Percentiles rank a stretch among this genome's conserved stretches.
Evolutionary conservation across 2,113 vertebrate genomes (phyloP).

Genomic region (Serranochromis macrocephalus): DNA sequence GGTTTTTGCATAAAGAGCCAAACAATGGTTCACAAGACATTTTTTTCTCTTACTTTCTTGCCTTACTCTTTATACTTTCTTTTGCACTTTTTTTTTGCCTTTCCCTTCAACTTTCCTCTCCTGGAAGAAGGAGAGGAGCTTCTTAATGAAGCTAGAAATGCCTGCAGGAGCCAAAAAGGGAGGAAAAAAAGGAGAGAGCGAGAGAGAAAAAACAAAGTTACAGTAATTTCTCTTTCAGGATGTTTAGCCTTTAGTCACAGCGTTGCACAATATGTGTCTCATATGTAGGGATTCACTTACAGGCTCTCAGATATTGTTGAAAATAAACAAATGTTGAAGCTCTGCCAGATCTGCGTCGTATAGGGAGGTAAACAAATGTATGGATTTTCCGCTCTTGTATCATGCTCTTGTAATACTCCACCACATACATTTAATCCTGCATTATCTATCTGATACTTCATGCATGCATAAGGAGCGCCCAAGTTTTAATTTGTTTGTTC

Average conservation of each 20-base stretch:
- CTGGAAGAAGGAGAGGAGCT: neutral
- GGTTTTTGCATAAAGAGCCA: conserved; percentile 72
- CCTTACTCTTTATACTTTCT: conserved; percentile 36
- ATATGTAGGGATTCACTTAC: conserved; percentile 9
- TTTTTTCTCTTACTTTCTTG: conserved; percentile 33
- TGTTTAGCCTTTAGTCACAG: neutral
- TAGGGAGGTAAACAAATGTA: conserved; percentile 16
- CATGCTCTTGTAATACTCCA: conserved; percentile 4
- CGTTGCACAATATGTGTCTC: neutral
- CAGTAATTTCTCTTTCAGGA: neutral
- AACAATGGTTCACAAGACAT: conserved; percentile 69
- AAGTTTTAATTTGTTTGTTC: conserved; percentile 14
- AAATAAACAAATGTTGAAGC: neutral
- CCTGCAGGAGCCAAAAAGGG: neutral
- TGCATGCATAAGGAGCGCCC: neutral
- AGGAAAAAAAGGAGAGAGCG: neutral
- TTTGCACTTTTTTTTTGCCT: conserved; percentile 9
- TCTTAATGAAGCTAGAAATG: conserved; percentile 46
- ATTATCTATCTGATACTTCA: conserved; percentile 1
- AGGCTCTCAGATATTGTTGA: neutral
- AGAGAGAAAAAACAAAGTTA: neutral
- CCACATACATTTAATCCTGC: conserved; percentile 21
- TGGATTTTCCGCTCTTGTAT: neutral
- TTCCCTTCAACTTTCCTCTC: conserved; percentile 39
- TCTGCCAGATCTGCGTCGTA: neutral